Evolutionary conservation across 2,113 vertebrate species (phyloP), one percentile per base, ranked within the genome.

Genomic region (Podilymbus podiceps): DNA sequence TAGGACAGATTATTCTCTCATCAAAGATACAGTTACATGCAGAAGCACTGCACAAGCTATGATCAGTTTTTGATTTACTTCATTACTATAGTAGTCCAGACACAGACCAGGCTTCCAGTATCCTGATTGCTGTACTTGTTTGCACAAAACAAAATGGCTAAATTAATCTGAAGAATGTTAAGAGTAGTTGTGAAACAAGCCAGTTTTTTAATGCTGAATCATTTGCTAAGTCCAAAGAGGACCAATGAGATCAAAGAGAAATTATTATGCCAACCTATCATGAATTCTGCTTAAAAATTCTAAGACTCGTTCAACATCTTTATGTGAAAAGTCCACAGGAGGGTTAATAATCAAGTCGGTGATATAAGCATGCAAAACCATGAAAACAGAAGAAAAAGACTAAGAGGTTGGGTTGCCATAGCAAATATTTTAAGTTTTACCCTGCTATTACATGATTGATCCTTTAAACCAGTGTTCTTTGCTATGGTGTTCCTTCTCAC

Each of bases 101-200:
- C 23, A 19, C 28, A 85, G 42, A 77, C 2, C 30, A 58, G 40
- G 30, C 12, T 91, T 85, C 8, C 21, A 35, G 15, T 5, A 19
- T 71, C 22, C 69, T 42, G 22, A 81, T n/a, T 38, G 28, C 20
- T 52, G n/a, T 25, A 56, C 4, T 3, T 67, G 44, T 14, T 69
- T 42, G 24, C 4, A 72, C 14, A 73, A 89, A 64, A n/a, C 15
- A 69, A 86, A 87, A 80, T 16, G 11, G 19, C 28, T 76, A 79
- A 74, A 47, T 56, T 58, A 3, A 58, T 50, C 24, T 67, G 42
- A 90, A 88, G 35, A 56, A 86, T 6, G 3, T 73, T 90, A 58
- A 79, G 7, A 56, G 1, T 12, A 4, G 9, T 59, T 0, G 0
- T 20, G 18, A 60, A 92, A 86, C 22, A 78, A 74, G 42, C 0